Conservation (phyloP, 2,888 invertebrate genomes). For the Leptinotarsa rubiginosa region DNA sequence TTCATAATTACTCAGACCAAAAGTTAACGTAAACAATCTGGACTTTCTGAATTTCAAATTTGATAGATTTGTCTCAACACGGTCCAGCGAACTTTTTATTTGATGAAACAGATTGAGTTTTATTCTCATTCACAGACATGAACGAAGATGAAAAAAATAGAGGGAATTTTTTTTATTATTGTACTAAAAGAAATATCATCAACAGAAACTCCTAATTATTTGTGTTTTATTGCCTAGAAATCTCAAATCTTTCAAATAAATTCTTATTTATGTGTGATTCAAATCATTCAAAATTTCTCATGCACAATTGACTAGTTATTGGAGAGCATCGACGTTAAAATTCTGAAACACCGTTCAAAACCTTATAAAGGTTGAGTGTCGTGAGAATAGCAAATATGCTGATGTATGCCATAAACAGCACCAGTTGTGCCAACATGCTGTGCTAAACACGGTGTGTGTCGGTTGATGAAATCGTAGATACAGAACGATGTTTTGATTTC, state of each 20-base stretch:
- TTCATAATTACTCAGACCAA: too few species aligned
- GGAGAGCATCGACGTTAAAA: conserved; percentile 28
- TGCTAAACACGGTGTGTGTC: conserved; percentile 43
- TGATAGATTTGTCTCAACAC: too few species aligned
- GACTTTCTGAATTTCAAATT: too few species aligned
- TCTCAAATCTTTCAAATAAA: neutral
- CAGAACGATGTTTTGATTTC: conserved; percentile 50
- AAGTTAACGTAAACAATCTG: too few species aligned
- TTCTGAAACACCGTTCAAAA: conserved; percentile 24
- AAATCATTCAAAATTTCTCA: conserved; percentile 11
- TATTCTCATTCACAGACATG: too few species aligned
- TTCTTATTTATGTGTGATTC: neutral
- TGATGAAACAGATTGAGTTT: too few species aligned
- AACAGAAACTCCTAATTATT: too few species aligned
- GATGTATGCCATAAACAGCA: conserved; percentile 38
- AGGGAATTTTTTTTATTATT: too few species aligned
- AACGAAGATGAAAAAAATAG: too few species aligned
- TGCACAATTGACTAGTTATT: conserved; percentile 28
- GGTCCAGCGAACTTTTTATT: too few species aligned
- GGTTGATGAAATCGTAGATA: conserved; percentile 50
- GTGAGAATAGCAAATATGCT: conserved; percentile 46
- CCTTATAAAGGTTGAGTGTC: conserved; percentile 41
- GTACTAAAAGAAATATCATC: too few species aligned
- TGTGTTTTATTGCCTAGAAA: too few species aligned
- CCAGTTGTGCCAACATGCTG: conserved; percentile 49